A percentile compares a stretch with the other conserved stretches of the same genome.
Conservation (phyloP, 37 sponge, comb jelly and placozoan species). For the Hexactinellida sp. region DNA sequence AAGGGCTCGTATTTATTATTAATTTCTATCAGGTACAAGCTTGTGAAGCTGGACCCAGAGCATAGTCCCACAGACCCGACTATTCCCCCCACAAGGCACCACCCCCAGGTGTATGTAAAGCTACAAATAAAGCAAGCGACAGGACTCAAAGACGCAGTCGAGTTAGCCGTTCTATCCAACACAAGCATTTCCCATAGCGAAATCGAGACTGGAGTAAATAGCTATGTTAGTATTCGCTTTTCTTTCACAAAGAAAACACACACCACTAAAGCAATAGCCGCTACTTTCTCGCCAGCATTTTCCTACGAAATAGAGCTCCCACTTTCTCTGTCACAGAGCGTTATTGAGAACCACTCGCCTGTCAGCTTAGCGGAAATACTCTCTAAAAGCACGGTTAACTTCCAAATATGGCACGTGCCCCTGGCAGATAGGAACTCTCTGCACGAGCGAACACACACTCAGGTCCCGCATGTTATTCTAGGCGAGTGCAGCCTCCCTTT, state of each 20-base stretch:
- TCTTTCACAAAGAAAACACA: constrained; percentile 5
- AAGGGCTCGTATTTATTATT: too few species aligned
- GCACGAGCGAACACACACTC: background rate
- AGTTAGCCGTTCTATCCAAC: background rate
- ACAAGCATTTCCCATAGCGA: background rate
- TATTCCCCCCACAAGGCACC: background rate
- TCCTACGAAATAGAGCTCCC: background rate
- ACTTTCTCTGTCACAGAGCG: background rate
- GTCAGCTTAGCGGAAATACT: background rate
- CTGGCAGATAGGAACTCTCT: background rate
- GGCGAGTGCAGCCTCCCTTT: background rate
- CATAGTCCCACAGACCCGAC: background rate
- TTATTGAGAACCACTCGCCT: background rate
- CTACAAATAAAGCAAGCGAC: constrained; percentile 11
- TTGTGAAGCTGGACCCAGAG: background rate
- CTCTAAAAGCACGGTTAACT: background rate
- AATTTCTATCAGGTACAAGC: background rate
- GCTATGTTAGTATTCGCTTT: background rate
- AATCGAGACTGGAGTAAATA: background rate
- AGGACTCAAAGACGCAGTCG: background rate
- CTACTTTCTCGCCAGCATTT: background rate
- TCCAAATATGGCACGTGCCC: background rate
- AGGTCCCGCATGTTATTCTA: background rate
- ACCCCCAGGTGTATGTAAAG: background rate
- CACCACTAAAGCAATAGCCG: constrained; percentile 2